These are phyloP conservation scores for Onchidella celtica DNA, from an alignment of 2,888 invertebrate genomes.

Conservation along the genomic window DNA sequence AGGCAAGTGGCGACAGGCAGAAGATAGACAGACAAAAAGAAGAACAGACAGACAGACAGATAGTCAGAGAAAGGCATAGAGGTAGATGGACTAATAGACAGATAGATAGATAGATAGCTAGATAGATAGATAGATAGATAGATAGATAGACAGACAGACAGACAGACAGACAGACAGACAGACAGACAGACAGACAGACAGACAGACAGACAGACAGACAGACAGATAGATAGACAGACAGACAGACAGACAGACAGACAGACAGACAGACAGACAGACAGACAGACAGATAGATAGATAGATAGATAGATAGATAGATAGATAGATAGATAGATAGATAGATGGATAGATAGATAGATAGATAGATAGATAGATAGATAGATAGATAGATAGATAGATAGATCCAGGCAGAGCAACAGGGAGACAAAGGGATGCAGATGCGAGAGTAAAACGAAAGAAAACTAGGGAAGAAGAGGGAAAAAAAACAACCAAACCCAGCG, in stretches of 20 bases:
- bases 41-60: constrained; percentile 1
- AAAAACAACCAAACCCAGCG: too few species aligned
- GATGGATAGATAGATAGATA: too few species aligned
- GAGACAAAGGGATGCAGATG: too few species aligned
- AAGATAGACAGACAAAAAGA: too few species aligned
- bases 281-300: neutral
- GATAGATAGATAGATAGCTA: neutral
- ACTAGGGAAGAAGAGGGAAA: too few species aligned
- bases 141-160: constrained; percentile 8
- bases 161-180: constrained; percentile 14
- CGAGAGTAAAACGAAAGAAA: too few species aligned
- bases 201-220: neutral
- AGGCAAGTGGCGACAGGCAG: too few species aligned
- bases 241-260: constrained; percentile 13
- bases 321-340: neutral
- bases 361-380: neutral
- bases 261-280: neutral
- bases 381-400: neutral
- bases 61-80: constrained; percentile 7
- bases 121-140: constrained; percentile 2
- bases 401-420: too few species aligned
- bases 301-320: neutral
- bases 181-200: constrained; percentile 13
- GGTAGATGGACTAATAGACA: constrained; percentile 20
- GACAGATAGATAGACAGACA: constrained; percentile 9